These are phyloP conservation scores for Parotia lawesii DNA, from an alignment of 2,113 vertebrate genomes.

Conservation along the genomic window DNA sequence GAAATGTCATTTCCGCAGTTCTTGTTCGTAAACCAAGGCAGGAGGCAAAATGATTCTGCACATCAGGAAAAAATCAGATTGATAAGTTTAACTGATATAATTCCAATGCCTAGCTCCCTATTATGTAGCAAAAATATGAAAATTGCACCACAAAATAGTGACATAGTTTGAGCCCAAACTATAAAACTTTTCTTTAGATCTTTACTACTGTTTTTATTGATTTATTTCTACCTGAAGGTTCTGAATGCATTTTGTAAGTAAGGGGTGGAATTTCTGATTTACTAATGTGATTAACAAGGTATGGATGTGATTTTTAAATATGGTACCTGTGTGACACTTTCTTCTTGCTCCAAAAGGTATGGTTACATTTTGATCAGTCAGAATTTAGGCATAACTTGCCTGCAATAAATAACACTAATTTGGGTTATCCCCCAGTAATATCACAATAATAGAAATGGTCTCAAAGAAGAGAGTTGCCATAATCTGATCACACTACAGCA, in stretches of 20 bases:
- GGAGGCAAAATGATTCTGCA: neutral
- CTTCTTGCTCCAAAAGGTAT: neutral
- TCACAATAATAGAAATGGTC: neutral
- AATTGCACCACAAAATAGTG: neutral
- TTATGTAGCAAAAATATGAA: neutral
- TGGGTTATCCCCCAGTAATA: neutral
- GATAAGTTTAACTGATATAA: neutral
- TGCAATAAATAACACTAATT: neutral
- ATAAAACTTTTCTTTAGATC: neutral
- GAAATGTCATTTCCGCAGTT: neutral
- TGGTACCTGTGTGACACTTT: neutral
- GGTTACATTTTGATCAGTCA: neutral
- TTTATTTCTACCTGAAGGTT: neutral
- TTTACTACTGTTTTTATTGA: neutral
- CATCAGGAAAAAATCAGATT: neutral
- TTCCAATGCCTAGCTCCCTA: neutral
- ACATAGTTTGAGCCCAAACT: neutral
- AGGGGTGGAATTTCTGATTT: neutral
- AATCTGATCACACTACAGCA: neutral
- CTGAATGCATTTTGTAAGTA: neutral
- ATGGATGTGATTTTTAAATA: neutral
- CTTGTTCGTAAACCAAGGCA: neutral
- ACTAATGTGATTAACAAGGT: neutral
- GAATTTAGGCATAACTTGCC: neutral
- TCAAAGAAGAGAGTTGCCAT: neutral